Percentiles rank a stretch among this genome's conserved stretches.
These are phyloP conservation scores for Chesias legatella DNA, from an alignment of 2,888 invertebrate species.

Conservation along the genomic window DNA sequence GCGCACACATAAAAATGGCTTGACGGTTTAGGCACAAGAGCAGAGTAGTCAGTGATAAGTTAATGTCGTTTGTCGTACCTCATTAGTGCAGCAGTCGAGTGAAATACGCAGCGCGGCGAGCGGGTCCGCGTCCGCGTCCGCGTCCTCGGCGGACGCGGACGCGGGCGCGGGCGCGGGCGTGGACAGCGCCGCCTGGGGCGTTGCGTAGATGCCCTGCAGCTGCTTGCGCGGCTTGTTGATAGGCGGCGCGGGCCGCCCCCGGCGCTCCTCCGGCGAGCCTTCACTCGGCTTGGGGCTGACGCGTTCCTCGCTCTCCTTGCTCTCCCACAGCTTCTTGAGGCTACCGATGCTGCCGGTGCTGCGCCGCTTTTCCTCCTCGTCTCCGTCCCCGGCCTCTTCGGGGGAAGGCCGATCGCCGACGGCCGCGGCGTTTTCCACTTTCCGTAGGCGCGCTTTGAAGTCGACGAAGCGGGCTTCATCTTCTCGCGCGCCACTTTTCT, in stretches of 20 bases:
- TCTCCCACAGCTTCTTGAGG: constrained; percentile 95
- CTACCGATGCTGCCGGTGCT: constrained; percentile 96
- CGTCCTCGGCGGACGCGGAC: constrained; percentile 60
- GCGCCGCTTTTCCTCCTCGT: constrained; percentile 91
- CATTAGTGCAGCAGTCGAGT: constrained; percentile 79
- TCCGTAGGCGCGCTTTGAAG: constrained; percentile 90
- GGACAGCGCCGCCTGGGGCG: constrained; percentile 74
- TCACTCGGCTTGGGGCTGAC: constrained; percentile 83
- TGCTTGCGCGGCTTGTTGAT: constrained; percentile 70
- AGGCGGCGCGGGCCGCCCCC: constrained; percentile 36
- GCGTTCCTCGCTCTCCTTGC: constrained; percentile 82
- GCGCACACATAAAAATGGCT: background rate
- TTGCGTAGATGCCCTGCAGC: constrained; percentile 88
- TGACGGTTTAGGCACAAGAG: too few species aligned
- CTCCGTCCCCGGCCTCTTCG: constrained; percentile 50
- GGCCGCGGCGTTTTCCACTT: constrained; percentile 82
- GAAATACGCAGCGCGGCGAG: constrained; percentile 79
- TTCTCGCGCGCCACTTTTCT: constrained; percentile 47
- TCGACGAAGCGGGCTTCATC: constrained; percentile 86
- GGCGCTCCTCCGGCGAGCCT: constrained; percentile 52
- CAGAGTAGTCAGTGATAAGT: too few species aligned
- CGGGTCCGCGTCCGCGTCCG: constrained; percentile 57
- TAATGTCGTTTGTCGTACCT: constrained; percentile 52
- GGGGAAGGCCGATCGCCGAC: constrained; percentile 53
- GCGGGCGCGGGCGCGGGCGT: constrained; percentile 78